These are phyloP conservation scores for Dicaeum eximium DNA, from an alignment of 2,113 vertebrate genomes.

Conservation along the genomic window DNA sequence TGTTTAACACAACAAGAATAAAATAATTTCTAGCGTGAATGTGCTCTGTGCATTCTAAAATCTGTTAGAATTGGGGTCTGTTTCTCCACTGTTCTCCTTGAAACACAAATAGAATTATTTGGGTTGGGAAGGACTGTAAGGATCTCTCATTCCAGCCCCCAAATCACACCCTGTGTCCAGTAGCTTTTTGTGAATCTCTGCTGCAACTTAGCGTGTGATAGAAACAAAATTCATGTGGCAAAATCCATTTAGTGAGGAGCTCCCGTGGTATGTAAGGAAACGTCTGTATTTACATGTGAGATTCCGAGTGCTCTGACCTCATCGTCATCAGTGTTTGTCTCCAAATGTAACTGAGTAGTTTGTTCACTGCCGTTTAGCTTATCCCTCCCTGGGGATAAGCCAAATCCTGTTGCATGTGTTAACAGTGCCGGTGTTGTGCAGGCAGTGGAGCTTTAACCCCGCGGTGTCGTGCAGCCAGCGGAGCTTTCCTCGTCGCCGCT, in stretches of 20 bases:
- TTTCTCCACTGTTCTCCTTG: neutral
- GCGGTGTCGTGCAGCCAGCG: neutral
- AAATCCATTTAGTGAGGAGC: neutral
- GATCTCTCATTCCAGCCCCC: neutral
- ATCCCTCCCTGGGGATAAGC: neutral
- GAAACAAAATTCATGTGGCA: neutral
- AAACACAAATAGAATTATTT: neutral
- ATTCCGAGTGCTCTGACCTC: neutral
- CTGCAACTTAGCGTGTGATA: neutral
- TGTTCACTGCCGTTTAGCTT: neutral
- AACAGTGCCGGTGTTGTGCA: neutral
- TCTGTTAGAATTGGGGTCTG: neutral
- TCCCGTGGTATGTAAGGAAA: neutral
- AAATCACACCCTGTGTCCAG: neutral
- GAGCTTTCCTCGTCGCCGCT: slow-evolving; percentile 7
- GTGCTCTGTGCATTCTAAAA: neutral
- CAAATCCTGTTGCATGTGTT: neutral
- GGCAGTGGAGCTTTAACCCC: neutral
- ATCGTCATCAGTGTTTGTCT: slow-evolving; percentile 26
- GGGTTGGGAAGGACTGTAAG: neutral
- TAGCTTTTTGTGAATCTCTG: neutral
- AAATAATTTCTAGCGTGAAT: neutral
- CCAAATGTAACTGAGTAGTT: neutral
- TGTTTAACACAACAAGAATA: neutral
- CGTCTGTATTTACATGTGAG: neutral